Percentiles rank a stretch among this genome's conserved stretches.
Conservation (phyloP, 1,140 invertebrate species). For the Drosophila paulistorum region DNA sequence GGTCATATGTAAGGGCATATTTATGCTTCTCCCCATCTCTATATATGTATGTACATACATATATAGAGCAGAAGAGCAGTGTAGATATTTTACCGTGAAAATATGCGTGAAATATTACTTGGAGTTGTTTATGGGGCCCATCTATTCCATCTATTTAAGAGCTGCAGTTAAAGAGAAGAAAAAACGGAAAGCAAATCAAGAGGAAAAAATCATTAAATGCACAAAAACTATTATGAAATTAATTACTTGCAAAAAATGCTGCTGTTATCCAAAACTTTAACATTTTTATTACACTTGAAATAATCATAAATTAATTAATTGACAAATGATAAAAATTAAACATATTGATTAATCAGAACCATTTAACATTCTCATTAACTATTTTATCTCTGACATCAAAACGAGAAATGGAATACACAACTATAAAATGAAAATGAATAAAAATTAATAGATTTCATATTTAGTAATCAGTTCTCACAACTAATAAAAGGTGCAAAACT, state of each 20-base stretch:
- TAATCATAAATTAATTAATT: slow-evolving; percentile 3
- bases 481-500: too few relatives aligned
- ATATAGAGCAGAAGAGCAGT: too few relatives aligned
- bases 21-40: neutral
- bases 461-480: neutral
- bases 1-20: neutral
- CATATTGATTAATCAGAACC: neutral
- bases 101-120: slow-evolving; percentile 63
- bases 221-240: slow-evolving; percentile 33
- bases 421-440: neutral
- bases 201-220: slow-evolving; percentile 11
- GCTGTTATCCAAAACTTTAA: slow-evolving; percentile 24
- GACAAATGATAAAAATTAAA: slow-evolving; percentile 4
- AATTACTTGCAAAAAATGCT: slow-evolving; percentile 43
- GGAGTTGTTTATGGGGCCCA: slow-evolving; percentile 44
- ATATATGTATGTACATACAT: too few relatives aligned
- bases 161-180: neutral
- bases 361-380: neutral
- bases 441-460: neutral
- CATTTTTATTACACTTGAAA: slow-evolving; percentile 8
- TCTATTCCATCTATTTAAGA: slow-evolving; percentile 8
- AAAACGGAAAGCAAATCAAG: slow-evolving; percentile 6
- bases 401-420: neutral
- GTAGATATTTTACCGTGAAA: slow-evolving; percentile 69
- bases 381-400: too few relatives aligned